phyloP scores from a whole-genome alignment of 64 coral and sea anemone genomes.

The Trachythela sp. region DNA sequence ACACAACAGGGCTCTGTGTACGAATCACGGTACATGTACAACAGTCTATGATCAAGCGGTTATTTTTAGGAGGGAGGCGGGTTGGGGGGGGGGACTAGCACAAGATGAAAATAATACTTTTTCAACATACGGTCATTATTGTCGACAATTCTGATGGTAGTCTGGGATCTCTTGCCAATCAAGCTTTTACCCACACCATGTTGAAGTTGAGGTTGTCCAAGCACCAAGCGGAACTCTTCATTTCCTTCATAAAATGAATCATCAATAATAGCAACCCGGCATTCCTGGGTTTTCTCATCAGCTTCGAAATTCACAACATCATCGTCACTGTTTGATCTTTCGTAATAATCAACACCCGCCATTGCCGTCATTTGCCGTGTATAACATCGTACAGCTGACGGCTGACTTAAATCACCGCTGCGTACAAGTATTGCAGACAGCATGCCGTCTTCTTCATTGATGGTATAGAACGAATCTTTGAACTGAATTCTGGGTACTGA shows the following conservation, averaged over 20 bases:
- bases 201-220: slow-evolving; percentile 34
- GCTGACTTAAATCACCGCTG: slow-evolving; percentile 57
- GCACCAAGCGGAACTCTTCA: slow-evolving; percentile 60
- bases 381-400: slow-evolving; percentile 73
- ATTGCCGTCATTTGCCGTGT: slow-evolving; percentile 64
- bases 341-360: slow-evolving; percentile 64
- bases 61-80: too few species aligned
- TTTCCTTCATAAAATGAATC: slow-evolving; percentile 59
- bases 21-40: too few species aligned
- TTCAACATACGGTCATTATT: slow-evolving; percentile 65
- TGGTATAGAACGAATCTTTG: slow-evolving; percentile 27
- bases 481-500: slow-evolving; percentile 85
- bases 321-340: slow-evolving; percentile 58
- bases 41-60: too few species aligned
- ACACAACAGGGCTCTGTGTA: too few species aligned
- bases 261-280: slow-evolving; percentile 59
- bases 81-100: neutral
- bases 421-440: slow-evolving; percentile 50
- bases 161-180: slow-evolving; percentile 28
- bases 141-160: slow-evolving; percentile 55
- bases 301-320: slow-evolving; percentile 65
- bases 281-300: slow-evolving; percentile 59
- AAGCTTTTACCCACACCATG: slow-evolving; percentile 56
- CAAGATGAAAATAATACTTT: neutral
- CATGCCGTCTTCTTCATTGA: slow-evolving; percentile 50